Base-by-base conservation (phyloP, 1,140 invertebrate species). In the Atopsyche davidsoni region DNA sequence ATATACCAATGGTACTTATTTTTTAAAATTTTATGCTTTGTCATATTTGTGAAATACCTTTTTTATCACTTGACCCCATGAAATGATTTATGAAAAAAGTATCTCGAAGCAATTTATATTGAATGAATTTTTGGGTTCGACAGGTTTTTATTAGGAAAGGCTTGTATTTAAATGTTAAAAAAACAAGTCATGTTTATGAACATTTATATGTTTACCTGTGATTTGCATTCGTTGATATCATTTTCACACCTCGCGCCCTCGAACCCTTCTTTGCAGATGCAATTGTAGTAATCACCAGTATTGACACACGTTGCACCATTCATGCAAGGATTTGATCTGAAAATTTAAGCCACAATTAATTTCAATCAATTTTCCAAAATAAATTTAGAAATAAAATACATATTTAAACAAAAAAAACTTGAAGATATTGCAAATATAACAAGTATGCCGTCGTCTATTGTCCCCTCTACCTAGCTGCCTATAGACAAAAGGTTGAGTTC, bases 281-380 rank as follows among this genome's bases (percentile, higher is more conserved):
- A 87, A 1, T 73, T 67, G 63, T 86, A 88, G 51, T 81, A 79
- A 46, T 85, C 82, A 11, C 78, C 77, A 10, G 75, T 78, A 61
- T 86, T 85, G 0, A 86, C 79, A 64, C 86, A 89, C 9, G 82
- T 86, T 6, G 83, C 85, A 4, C 83, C 83, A 59, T 89, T 87
- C 51, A 80, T 74, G 61, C 86, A 89, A 9, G 83, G 82, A 58
- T 70, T 77, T 28, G 77, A 79, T 39, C 57, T 59, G 32, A 31
- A 53, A 53, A 39, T 42, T 18, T 40, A 31, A 40, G n/a, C n/a
- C n/a, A n/a, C n/a, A n/a, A n/a, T n/a, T n/a, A n/a, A n/a, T n/a
- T n/a, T n/a, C n/a, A n/a, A n/a, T n/a, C n/a, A n/a, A n/a, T n/a
- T n/a, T n/a, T n/a, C n/a, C n/a, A 9, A 42, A 44, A 36, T 25